Conservation (phyloP, 2,113 vertebrate species). For the Oncorhynchus nerka region DNA sequence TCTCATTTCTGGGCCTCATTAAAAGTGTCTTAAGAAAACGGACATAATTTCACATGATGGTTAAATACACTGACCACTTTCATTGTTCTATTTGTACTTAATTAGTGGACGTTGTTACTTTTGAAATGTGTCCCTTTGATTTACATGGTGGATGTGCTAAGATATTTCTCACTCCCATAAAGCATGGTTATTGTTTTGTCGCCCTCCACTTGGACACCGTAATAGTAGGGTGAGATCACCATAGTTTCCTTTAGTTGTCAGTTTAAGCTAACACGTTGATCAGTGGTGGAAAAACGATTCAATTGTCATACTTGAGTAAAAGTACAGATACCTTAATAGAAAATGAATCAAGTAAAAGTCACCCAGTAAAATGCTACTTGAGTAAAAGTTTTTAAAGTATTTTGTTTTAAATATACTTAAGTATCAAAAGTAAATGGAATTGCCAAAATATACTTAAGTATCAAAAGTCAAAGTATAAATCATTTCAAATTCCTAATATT, state of each 20-base stretch:
- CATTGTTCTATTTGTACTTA: constrained; percentile 41
- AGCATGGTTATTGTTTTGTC: constrained; percentile 28
- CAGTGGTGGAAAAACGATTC: neutral
- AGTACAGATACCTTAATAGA: constrained; percentile 24
- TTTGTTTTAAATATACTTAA: no score
- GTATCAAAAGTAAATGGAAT: no score
- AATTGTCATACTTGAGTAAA: neutral
- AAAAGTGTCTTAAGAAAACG: constrained; percentile 40
- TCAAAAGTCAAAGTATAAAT: no score
- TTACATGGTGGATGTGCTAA: constrained; percentile 23
- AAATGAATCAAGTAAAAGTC: constrained; percentile 48
- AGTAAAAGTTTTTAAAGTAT: no score
- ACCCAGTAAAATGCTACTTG: no score
- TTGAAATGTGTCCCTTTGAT: constrained; percentile 9
- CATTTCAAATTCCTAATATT: no score
- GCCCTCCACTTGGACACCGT: constrained; percentile 6
- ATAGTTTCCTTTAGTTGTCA: constrained; percentile 26
- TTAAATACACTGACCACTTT: constrained; percentile 40
- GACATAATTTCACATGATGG: constrained; percentile 24
- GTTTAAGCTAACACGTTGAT: constrained; percentile 17
- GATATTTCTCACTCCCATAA: constrained; percentile 18
- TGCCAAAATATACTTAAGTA: no score
- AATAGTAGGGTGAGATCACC: constrained; percentile 18
- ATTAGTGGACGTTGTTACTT: constrained; percentile 11
- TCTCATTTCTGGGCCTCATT: constrained; percentile 18